Percentiles rank a stretch among this genome's conserved stretches.
Conservation (phyloP, 2,888 invertebrate species). For the Luffia ferchaultella region DNA sequence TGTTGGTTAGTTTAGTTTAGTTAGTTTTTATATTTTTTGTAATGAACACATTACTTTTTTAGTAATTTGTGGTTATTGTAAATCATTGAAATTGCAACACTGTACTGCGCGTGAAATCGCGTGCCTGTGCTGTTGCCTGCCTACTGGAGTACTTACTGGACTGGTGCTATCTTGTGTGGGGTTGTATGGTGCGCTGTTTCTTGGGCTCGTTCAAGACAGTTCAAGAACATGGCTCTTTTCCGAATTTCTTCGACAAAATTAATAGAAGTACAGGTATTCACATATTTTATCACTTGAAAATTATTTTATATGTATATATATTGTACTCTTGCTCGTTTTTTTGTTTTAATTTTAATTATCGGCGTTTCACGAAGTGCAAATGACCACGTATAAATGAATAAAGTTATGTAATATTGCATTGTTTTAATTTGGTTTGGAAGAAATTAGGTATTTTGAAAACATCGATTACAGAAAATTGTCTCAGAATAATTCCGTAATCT, state of each 20-base stretch:
- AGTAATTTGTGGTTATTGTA: too few relatives aligned
- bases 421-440: background rate
- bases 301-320: too few relatives aligned
- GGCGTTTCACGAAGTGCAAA: background rate
- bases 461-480: background rate
- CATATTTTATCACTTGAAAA: background rate
- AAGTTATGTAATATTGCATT: conserved; percentile 2
- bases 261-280: conserved; percentile 67
- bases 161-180: conserved; percentile 20
- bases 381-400: background rate
- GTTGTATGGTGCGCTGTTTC: conserved; percentile 39
- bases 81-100: too few relatives aligned
- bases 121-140: too few relatives aligned
- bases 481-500: too few relatives aligned
- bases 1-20: too few relatives aligned
- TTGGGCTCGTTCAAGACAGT: too few relatives aligned
- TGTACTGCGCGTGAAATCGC: too few relatives aligned
- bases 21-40: too few relatives aligned
- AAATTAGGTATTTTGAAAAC: background rate
- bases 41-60: too few relatives aligned
- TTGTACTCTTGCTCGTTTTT: too few relatives aligned
- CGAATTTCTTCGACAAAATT: conserved; percentile 70
- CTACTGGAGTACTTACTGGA: too few relatives aligned
- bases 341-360: background rate
- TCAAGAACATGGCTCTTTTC: conserved; percentile 69